Conservation (phyloP, 1,140 invertebrate species). For the Coelopa frigida region DNA sequence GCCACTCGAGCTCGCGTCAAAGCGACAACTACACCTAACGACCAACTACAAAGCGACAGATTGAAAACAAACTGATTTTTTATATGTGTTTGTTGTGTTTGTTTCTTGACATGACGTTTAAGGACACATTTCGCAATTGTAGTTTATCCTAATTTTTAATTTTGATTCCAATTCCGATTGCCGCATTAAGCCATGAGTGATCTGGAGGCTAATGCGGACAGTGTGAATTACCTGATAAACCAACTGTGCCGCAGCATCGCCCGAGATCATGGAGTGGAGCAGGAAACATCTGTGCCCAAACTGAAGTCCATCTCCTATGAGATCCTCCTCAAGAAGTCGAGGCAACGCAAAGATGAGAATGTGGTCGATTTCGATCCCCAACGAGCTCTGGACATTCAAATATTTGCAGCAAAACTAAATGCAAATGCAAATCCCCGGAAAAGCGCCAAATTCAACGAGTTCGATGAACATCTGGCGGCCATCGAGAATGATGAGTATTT, state of each 20-base stretch:
- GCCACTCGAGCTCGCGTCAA: too few relatives aligned
- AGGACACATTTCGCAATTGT: too few relatives aligned
- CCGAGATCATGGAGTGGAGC: background rate
- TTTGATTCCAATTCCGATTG: background rate
- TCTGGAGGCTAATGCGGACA: slow-evolving; percentile 10
- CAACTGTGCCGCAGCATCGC: slow-evolving; percentile 13
- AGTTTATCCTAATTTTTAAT: background rate
- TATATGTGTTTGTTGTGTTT: too few relatives aligned
- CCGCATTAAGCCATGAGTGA: background rate
- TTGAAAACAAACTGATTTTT: too few relatives aligned
- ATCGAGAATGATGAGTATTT: slow-evolving; percentile 11
- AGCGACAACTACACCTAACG: too few relatives aligned
- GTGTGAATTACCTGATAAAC: slow-evolving; percentile 16
- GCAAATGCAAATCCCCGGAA: slow-evolving; percentile 5
- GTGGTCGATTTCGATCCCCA: slow-evolving; percentile 11
- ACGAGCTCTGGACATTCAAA: slow-evolving; percentile 8
- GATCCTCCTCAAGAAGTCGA: slow-evolving; percentile 17
- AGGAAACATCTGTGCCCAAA: slow-evolving; percentile 8
- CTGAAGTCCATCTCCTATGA: slow-evolving; percentile 13
- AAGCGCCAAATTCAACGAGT: background rate
- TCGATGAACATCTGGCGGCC: slow-evolving; percentile 9
- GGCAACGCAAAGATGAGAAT: background rate
- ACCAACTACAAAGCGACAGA: too few relatives aligned
- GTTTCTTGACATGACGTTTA: too few relatives aligned
- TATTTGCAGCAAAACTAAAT: slow-evolving; percentile 14